Percentiles rank a stretch among this genome's conserved stretches.
Evolutionary conservation across 2,113 vertebrate species (phyloP).

Genomic region (Dryoscopus gambensis): DNA sequence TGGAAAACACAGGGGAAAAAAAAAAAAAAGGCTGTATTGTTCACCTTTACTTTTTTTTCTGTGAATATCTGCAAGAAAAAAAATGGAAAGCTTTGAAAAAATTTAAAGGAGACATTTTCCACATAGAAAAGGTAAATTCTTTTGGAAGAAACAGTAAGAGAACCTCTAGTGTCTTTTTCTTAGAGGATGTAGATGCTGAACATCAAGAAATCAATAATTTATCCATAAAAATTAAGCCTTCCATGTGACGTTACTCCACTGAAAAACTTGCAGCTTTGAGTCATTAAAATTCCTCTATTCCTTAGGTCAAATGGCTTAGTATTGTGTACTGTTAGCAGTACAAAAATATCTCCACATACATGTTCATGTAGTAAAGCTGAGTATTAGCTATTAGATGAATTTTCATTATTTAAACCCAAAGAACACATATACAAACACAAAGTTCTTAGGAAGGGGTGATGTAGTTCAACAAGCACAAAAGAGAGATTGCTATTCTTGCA

Average conservation of each 20-base stretch:
- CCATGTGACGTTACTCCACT: accelerated
- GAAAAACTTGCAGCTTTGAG: background rate
- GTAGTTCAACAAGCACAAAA: background rate
- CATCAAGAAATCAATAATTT: background rate
- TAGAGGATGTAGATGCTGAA: background rate
- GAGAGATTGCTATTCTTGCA: background rate
- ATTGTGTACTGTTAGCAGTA: background rate
- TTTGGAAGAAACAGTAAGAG: background rate
- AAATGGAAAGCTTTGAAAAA: background rate
- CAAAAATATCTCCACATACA: background rate
- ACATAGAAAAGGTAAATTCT: background rate
- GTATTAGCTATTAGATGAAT: background rate
- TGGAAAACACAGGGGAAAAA: background rate
- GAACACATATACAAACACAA: background rate
- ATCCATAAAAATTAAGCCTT: background rate
- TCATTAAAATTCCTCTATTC: background rate
- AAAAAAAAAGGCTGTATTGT: background rate
- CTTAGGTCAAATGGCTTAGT: background rate
- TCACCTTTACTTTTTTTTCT: background rate
- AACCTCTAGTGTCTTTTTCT: background rate
- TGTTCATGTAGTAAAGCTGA: background rate
- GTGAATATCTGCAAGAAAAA: background rate
- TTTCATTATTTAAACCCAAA: background rate
- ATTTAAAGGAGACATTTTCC: background rate
- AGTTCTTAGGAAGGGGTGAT: background rate